Conservation (phyloP, 1,140 invertebrate genomes). For the Tribolium castaneum region DNA sequence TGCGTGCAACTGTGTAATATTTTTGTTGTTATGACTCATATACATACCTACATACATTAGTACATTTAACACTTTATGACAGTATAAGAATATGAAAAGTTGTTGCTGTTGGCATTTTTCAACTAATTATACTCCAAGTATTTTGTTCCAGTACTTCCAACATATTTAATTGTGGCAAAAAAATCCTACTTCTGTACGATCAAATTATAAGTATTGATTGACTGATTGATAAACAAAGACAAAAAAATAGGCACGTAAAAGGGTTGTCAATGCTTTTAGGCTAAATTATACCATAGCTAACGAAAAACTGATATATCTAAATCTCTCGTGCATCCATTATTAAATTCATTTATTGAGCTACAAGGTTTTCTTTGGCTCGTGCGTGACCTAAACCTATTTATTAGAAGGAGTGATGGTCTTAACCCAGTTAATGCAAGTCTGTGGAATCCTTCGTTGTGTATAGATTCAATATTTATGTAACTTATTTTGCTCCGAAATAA, state of each 20-base stretch:
- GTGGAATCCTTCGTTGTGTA: neutral
- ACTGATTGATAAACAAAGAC: neutral
- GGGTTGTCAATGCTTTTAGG: neutral
- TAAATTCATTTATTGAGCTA: constrained; percentile 3
- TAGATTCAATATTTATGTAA: neutral
- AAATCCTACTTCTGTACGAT: neutral
- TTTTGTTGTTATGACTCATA: too few species aligned
- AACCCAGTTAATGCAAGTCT: neutral
- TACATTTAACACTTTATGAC: too few species aligned
- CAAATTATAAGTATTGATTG: neutral
- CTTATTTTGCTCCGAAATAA: neutral
- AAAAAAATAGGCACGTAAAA: neutral
- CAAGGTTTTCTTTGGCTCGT: neutral
- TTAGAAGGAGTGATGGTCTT: constrained; percentile 11
- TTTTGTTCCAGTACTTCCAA: too few species aligned
- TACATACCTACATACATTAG: too few species aligned
- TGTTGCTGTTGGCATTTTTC: too few species aligned
- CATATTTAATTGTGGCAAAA: too few species aligned
- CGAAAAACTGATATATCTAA: constrained; percentile 4
- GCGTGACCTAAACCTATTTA: constrained; percentile 16
- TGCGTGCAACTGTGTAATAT: too few species aligned
- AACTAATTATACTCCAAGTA: too few species aligned
- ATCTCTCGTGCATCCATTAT: constrained; percentile 17
- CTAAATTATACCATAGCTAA: constrained; percentile 2
- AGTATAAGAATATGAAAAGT: too few species aligned